Percentiles rank a stretch among this genome's conserved stretches.
Conservation (phyloP, 1,140 invertebrate genomes). For the Octopus bimaculoides region DNA sequence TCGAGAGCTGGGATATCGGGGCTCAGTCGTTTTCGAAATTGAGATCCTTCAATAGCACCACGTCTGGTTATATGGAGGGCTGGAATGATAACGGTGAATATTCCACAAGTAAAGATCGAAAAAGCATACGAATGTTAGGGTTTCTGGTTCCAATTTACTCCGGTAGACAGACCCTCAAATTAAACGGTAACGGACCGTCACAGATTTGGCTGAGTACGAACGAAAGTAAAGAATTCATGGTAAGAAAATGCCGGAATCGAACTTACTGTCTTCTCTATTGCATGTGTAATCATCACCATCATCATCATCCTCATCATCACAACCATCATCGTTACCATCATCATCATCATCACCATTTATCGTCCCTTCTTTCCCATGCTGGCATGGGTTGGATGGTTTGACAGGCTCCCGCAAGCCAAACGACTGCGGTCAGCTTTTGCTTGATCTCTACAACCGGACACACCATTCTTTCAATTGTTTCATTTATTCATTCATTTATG, state of each 20-base stretch:
- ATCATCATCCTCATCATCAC: too few relatives aligned
- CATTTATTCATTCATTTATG: too few relatives aligned
- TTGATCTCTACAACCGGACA: too few relatives aligned
- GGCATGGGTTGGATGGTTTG: too few relatives aligned
- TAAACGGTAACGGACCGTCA: conserved; percentile 21
- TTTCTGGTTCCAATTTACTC: conserved; percentile 22
- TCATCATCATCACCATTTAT: too few relatives aligned
- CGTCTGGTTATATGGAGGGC: conserved; percentile 12
- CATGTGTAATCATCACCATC: too few relatives aligned
- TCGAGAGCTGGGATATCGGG: conserved; percentile 25
- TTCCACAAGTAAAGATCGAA: neutral
- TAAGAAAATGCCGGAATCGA: conserved; percentile 7
- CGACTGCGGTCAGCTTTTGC: too few relatives aligned
- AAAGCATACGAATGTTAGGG: conserved; percentile 13
- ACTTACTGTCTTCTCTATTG: too few relatives aligned
- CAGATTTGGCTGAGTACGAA: conserved; percentile 24
- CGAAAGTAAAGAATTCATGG: conserved; percentile 18
- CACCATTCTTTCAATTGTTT: too few relatives aligned
- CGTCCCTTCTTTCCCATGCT: too few relatives aligned
- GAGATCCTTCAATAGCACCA: conserved; percentile 4
- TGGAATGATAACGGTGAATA: conserved; percentile 10
- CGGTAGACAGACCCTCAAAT: conserved; percentile 20
- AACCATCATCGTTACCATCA: too few relatives aligned
- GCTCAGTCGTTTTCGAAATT: conserved; percentile 15
- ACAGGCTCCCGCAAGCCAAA: too few relatives aligned